Evolutionary conservation across 2,888 invertebrate species (phyloP).

Genomic region (Gymnoscelis rufifasciata): DNA sequence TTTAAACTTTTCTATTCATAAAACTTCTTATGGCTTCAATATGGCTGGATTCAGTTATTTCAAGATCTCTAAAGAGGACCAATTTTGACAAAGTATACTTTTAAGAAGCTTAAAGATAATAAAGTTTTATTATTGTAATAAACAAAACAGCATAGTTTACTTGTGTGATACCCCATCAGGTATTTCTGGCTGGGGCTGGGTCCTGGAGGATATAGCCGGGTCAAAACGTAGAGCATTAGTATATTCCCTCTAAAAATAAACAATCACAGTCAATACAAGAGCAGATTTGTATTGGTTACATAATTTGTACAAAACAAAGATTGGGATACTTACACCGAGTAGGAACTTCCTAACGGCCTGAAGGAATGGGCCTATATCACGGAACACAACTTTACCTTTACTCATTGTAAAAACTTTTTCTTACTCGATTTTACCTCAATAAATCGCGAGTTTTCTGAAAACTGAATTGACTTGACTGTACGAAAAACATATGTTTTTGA

Average conservation of each 20-base stretch:
- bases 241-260: conserved; percentile 76
- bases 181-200: conserved; percentile 88
- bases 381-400: conserved; percentile 61
- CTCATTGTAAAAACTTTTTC: conserved; percentile 43
- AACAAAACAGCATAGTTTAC: too few relatives aligned
- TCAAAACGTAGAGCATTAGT: conserved; percentile 83
- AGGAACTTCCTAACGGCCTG: conserved; percentile 82
- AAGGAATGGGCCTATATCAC: conserved; percentile 82
- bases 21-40: too few relatives aligned
- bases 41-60: too few relatives aligned
- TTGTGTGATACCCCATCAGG: conserved; percentile 90
- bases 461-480: background rate
- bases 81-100: too few relatives aligned
- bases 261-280: conserved; percentile 12
- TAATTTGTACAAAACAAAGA: conserved; percentile 33
- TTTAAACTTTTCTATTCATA: too few relatives aligned
- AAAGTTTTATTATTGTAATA: too few relatives aligned
- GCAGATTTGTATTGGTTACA: conserved; percentile 37
- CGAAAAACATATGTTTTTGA: conserved; percentile 5
- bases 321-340: conserved; percentile 78
- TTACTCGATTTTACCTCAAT: too few relatives aligned
- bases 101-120: too few relatives aligned
- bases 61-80: too few relatives aligned
- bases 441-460: too few relatives aligned
- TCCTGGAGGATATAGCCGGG: conserved; percentile 83